Evolutionary conservation across 2,113 vertebrate species (phyloP).

Genomic region (Xiphophorus couchianus): DNA sequence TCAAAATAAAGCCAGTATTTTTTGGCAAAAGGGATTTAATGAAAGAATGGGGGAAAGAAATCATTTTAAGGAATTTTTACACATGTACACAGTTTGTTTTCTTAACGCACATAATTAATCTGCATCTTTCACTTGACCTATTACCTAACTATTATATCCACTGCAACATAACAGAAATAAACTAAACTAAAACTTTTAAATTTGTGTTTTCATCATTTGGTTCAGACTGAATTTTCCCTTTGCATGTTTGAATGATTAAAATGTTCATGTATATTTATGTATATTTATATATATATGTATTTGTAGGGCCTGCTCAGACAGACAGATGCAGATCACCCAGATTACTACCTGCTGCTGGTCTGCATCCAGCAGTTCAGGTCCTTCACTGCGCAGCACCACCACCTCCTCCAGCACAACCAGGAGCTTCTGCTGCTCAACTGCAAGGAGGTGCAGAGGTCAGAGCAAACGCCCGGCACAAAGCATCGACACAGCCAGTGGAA

Average conservation of each 20-base stretch:
- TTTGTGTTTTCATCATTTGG: no score
- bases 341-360: conserved; percentile 94
- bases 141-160: no score
- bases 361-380: conserved; percentile 92
- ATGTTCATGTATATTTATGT: neutral
- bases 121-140: no score
- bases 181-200: no score
- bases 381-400: conserved; percentile 90
- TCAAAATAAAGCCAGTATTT: no score
- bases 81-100: no score
- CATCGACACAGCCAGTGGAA: neutral
- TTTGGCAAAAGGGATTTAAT: no score
- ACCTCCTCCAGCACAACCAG: conserved; percentile 94
- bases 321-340: conserved; percentile 94
- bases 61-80: no score
- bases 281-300: no score
- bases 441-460: conserved; percentile 92
- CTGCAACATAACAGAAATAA: no score
- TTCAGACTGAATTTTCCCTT: neutral
- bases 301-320: conserved; percentile 88
- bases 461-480: neutral
- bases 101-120: no score
- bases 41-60: no score
- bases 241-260: neutral
- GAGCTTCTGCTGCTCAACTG: conserved; percentile 91